Conservation (phyloP, 2,888 invertebrate species). For the Palloptera scutellata region DNA sequence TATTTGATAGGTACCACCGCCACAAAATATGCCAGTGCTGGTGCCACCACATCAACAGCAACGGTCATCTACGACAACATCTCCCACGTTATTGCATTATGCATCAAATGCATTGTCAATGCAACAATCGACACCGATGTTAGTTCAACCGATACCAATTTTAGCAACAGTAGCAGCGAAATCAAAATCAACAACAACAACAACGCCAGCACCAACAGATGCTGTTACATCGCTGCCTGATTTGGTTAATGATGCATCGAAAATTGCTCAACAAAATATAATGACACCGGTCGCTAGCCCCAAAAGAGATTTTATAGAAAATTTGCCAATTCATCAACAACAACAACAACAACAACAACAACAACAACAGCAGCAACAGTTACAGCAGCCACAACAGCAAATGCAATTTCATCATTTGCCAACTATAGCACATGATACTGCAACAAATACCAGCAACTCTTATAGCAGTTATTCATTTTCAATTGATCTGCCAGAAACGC, state of each 20-base stretch:
- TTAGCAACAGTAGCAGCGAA: slow-evolving; percentile 24
- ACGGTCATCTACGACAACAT: slow-evolving; percentile 9
- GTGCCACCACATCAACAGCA: slow-evolving; percentile 47
- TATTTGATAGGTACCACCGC: slow-evolving; percentile 39
- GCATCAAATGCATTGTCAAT: slow-evolving; percentile 29
- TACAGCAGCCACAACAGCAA: slow-evolving; percentile 19
- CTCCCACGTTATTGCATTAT: slow-evolving; percentile 15
- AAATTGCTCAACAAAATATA: slow-evolving; percentile 25
- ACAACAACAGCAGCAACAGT: slow-evolving; percentile 13
- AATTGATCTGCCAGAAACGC: slow-evolving; percentile 58
- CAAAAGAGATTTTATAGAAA: slow-evolving; percentile 3
- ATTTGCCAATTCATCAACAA: slow-evolving; percentile 4
- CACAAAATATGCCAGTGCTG: slow-evolving; percentile 47
- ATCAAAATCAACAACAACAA: slow-evolving; percentile 4
- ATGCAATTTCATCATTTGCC: slow-evolving; percentile 7
- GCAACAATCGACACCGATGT: slow-evolving; percentile 27
- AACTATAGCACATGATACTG: slow-evolving; percentile 11
- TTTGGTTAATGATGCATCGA: slow-evolving; percentile 48
- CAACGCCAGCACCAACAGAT: not conserved
- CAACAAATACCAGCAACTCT: slow-evolving; percentile 18
- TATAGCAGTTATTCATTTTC: slow-evolving; percentile 50
- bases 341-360: slow-evolving; percentile 26
- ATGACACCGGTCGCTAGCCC: slow-evolving; percentile 30
- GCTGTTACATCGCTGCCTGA: slow-evolving; percentile 41
- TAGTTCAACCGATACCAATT: slow-evolving; percentile 40